phyloP scores from a whole-genome alignment of 2,797 vertebrate genomes.

The Hipposideros larvatus region DNA sequence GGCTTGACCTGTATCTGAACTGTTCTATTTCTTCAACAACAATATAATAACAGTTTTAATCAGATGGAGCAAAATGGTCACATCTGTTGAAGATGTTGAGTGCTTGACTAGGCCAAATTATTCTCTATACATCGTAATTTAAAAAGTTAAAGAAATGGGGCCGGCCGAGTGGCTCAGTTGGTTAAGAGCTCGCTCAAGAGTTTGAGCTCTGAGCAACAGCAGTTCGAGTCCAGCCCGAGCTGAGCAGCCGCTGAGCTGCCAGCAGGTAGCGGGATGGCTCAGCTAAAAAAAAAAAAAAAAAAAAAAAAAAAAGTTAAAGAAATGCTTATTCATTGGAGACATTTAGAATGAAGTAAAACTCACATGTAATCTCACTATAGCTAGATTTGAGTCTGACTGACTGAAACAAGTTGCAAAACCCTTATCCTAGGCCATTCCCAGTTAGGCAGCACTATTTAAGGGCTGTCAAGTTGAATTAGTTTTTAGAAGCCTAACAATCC shows the following conservation, averaged over 20 bases:
- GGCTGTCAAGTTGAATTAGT: neutral
- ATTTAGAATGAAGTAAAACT: constrained; percentile 38
- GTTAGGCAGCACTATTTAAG: neutral
- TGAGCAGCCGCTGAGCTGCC: too few relatives aligned
- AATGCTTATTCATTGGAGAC: neutral
- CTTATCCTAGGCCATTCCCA: neutral
- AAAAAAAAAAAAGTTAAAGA: constrained; percentile 18
- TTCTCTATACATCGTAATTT: constrained; percentile 30
- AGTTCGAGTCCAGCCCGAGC: too few relatives aligned
- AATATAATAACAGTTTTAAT: constrained; percentile 1
- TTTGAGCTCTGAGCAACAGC: too few relatives aligned
- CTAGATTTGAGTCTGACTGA: neutral
- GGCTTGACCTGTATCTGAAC: neutral
- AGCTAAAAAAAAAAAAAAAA: too few relatives aligned
- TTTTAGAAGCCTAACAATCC: neutral
- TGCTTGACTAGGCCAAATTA: constrained; percentile 36
- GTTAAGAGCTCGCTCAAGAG: too few relatives aligned
- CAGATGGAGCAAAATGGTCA: constrained; percentile 2
- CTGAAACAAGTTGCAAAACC: neutral
- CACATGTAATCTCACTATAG: neutral
- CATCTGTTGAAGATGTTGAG: constrained; percentile 48
- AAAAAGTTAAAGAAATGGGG: constrained; percentile 16
- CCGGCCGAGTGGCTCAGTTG: too few relatives aligned
- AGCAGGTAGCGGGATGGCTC: too few relatives aligned
- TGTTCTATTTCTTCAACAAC: constrained; percentile 40